These are phyloP conservation scores for Eupelmus urozonus DNA, from an alignment of 2,888 invertebrate genomes.

Conservation along the genomic window DNA sequence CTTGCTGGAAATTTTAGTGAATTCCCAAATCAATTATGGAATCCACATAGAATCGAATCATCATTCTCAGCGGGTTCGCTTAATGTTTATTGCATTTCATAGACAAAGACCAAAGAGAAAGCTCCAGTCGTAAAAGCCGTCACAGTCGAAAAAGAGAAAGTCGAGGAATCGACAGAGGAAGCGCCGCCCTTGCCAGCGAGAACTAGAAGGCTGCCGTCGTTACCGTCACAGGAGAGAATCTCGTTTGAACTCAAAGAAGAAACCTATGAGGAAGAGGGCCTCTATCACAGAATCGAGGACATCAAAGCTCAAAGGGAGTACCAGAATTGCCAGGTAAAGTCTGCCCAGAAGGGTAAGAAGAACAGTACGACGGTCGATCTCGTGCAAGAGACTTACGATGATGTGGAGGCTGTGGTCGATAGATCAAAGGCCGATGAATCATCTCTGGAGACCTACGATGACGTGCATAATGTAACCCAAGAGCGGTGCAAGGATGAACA, in stretches of 20 bases:
- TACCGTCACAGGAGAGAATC: constrained; percentile 44
- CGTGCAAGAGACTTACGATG: constrained; percentile 66
- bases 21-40: neutral
- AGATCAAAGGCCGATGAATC: constrained; percentile 32
- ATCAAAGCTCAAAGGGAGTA: constrained; percentile 65
- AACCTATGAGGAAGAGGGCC: constrained; percentile 70
- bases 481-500: constrained; percentile 18
- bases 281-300: constrained; percentile 74
- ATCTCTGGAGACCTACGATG: constrained; percentile 61
- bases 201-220: constrained; percentile 46
- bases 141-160: constrained; percentile 25
- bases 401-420: constrained; percentile 56
- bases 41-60: neutral
- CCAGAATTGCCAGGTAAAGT: constrained; percentile 54
- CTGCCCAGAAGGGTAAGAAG: neutral
- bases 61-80: neutral
- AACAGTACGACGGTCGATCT: neutral
- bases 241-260: constrained; percentile 63
- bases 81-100: neutral
- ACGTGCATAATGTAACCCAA: constrained; percentile 55
- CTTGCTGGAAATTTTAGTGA: neutral
- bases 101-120: constrained; percentile 46
- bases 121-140: neutral
- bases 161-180: constrained; percentile 29
- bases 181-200: constrained; percentile 55